Percentiles rank a stretch among this genome's conserved stretches.
phyloP scores from a whole-genome alignment of 2,888 invertebrate species.

The Scaptomyza cyrtandrae region DNA sequence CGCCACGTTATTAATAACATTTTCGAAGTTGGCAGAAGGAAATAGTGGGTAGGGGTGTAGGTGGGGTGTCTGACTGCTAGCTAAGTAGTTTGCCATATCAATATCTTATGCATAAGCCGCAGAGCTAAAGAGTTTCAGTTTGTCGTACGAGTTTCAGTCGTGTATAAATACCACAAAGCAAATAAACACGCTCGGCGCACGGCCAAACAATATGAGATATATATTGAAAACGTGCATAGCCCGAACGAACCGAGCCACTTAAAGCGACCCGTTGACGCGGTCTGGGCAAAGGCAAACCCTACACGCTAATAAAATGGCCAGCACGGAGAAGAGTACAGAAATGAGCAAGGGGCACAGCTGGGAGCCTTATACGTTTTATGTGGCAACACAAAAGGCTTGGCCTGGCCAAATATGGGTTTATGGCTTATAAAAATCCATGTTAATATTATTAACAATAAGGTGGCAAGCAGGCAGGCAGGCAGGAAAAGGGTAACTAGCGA shows the following conservation, averaged over 20 bases:
- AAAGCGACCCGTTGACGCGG: constrained; percentile 48
- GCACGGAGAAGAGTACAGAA: constrained; percentile 23
- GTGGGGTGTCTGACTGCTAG: constrained; percentile 5
- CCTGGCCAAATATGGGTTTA: constrained; percentile 71
- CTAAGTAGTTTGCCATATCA: constrained; percentile 68
- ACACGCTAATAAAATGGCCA: constrained; percentile 73
- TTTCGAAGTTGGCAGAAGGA: constrained; percentile 1
- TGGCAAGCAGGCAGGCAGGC: constrained; percentile 18
- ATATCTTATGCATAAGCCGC: constrained; percentile 74
- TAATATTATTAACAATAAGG: constrained; percentile 74
- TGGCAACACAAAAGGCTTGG: constrained; percentile 73
- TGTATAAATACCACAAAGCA: constrained; percentile 71
- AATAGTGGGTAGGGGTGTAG: constrained; percentile 6
- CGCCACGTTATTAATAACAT: constrained; percentile 70
- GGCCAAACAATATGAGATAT: constrained; percentile 77
- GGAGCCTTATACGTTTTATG: constrained; percentile 62
- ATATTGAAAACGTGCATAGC: constrained; percentile 75
- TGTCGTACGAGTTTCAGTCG: constrained; percentile 11
- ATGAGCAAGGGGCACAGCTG: constrained; percentile 51
- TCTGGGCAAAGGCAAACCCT: constrained; percentile 69
- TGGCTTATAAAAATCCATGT: constrained; percentile 80
- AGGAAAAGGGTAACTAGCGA: constrained; percentile 69
- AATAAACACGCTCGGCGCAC: constrained; percentile 74
- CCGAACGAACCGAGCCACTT: constrained; percentile 56
- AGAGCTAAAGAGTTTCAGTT: constrained; percentile 22